Evolutionary conservation across 2,797 vertebrate genomes (phyloP).

Genomic region (Falco columbarius): DNA sequence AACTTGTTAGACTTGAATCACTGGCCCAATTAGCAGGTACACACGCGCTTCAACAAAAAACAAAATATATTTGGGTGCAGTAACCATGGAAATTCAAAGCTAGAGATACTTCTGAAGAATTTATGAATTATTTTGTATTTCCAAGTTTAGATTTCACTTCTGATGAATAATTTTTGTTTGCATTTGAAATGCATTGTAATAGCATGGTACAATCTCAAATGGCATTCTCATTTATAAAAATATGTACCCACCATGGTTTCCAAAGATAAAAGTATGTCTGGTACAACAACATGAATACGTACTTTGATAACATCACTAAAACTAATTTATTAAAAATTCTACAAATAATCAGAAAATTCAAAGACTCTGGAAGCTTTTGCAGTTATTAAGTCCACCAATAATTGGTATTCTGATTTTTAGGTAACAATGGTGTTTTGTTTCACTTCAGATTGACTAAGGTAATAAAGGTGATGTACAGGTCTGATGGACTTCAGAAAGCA

Average conservation of each 20-base stretch:
- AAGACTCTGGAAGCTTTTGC: background rate
- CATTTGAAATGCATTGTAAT: background rate
- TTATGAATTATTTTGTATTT: constrained; percentile 19
- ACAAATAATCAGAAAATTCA: background rate
- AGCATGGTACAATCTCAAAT: background rate
- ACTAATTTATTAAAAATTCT: background rate
- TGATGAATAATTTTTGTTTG: background rate
- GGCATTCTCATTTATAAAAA: background rate
- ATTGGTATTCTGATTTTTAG: background rate
- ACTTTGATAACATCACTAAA: background rate
- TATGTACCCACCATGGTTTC: background rate
- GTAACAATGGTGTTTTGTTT: background rate
- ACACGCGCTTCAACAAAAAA: background rate
- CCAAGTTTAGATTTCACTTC: constrained; percentile 20
- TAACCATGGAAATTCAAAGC: constrained; percentile 48
- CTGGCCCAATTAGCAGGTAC: background rate
- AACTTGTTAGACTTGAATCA: background rate
- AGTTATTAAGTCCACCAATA: background rate
- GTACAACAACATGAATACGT: background rate
- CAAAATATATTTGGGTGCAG: background rate
- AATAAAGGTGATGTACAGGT: background rate
- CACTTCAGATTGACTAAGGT: background rate
- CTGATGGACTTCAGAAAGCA: background rate
- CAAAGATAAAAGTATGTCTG: background rate
- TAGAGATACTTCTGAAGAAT: background rate